Evolutionary conservation across 30 jellyfish, hydroid and myxozoan genomes (phyloP), one percentile per base, ranked within the genome.

Genomic region (Aurelia sp.): DNA sequence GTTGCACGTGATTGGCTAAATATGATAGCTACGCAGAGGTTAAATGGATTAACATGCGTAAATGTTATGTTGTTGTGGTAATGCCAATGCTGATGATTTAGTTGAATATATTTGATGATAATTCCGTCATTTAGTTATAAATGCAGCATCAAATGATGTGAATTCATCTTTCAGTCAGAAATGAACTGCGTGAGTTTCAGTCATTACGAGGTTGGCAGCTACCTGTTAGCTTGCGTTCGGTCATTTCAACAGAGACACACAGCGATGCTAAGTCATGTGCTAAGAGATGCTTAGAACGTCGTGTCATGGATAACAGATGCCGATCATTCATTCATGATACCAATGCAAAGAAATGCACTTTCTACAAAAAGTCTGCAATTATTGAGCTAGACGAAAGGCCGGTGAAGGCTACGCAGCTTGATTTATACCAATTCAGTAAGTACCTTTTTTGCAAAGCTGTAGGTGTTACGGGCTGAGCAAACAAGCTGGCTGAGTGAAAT

Each of bases 371-470:
- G 47, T 86, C 97, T 18, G 16, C 84, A 51, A 73, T 89, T 23
- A 89, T 86, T 55, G 88, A 65, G 16, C 55, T 6, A 44, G 84
- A 75, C 18, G 92, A 80, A 31, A 86, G 76, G 4, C 85, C 93
- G 2, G 86, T 66, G 6, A 64, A 16, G 21, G 89, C 90, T 9
- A 57, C 61, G 12, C 89, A 73, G 31, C 51, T 51, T 53, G 97
- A 94, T 74, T 82, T 89, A 11, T 94, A 94, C 77, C 90, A 78
- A 23, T 60, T 64, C 70, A 85, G 99, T 94, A 89, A 79, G 97
- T 33, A 33, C 48, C 50, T 19, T 44, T 44, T 0, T 37, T 44
- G 15, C 15, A 5, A 5, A 0, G 10, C 0, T 44, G 55, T 44
- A 44, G 16, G 16, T 10, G 50, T 37, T 37, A 37, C 50, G 50